Evolutionary conservation across 1,140 invertebrate species (phyloP).

Genomic region (Saccostrea cuccullata): DNA sequence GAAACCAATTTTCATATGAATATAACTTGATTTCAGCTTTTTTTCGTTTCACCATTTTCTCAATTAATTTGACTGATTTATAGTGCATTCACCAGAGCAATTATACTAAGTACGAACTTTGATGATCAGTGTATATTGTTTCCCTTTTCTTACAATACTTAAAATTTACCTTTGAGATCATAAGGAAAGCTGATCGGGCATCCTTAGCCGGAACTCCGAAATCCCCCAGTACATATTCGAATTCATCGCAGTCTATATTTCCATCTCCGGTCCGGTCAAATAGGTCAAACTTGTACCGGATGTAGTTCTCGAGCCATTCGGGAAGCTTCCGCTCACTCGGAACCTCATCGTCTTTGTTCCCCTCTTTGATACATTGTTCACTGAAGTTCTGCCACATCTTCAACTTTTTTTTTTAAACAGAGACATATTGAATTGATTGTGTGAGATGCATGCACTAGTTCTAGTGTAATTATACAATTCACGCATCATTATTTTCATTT

Average conservation of each 20-base stretch:
- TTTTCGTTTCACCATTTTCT: too few relatives aligned
- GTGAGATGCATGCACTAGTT: not conserved
- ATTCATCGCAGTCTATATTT: conserved; percentile 76
- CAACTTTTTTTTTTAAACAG: conserved; percentile 56
- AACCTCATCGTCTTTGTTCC: conserved; percentile 52
- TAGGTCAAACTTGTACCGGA: conserved; percentile 77
- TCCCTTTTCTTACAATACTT: not conserved
- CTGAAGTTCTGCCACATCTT: conserved; percentile 71
- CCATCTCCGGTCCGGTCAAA: conserved; percentile 77
- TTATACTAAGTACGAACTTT: too few relatives aligned
- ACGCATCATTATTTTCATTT: too few relatives aligned
- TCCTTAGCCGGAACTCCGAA: conserved; percentile 75
- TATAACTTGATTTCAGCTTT: too few relatives aligned
- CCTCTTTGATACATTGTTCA: conserved; percentile 55
- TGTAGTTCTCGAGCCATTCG: conserved; percentile 76
- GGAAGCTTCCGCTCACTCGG: conserved; percentile 67
- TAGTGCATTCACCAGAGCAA: too few relatives aligned
- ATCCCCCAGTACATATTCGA: conserved; percentile 76
- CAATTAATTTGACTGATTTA: too few relatives aligned
- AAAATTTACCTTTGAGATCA: conserved; percentile 74
- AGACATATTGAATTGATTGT: not conserved
- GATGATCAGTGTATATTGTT: not conserved
- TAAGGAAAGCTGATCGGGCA: conserved; percentile 72
- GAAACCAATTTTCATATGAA: too few relatives aligned
- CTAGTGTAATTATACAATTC: too few relatives aligned